Evolutionary conservation across 2,888 invertebrate genomes (phyloP).

Genomic region (Darwinula stevensoni): DNA sequence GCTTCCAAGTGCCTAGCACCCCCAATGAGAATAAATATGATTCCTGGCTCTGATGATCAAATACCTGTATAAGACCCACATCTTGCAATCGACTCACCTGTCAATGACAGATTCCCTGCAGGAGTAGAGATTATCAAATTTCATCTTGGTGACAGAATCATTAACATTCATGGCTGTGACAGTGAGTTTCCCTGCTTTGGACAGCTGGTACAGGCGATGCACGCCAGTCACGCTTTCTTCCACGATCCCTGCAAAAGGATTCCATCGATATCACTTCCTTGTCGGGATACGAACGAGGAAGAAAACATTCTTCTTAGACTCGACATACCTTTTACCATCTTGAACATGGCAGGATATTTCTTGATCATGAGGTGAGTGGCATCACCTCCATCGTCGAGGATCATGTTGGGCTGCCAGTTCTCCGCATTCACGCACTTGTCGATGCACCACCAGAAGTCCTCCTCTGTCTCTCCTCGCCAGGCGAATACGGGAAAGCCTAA

Average conservation of each 20-base stretch:
- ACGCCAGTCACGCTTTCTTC: constrained; percentile 97
- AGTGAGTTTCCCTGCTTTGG: constrained; percentile 69
- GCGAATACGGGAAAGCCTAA: constrained; percentile 53
- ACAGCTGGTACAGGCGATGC: constrained; percentile 76
- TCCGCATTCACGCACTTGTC: constrained; percentile 74
- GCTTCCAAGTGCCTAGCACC: not conserved
- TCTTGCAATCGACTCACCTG: constrained; percentile 24
- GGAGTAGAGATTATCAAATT: constrained; percentile 87
- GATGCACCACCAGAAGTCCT: constrained; percentile 98
- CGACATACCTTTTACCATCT: constrained; percentile 47
- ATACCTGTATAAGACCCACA: too few species aligned
- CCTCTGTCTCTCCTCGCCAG: constrained; percentile 90
- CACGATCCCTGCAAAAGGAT: constrained; percentile 78
- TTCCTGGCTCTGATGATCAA: not conserved
- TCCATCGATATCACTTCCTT: too few species aligned
- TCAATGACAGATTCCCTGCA: constrained; percentile 75
- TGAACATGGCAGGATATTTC: constrained; percentile 75
- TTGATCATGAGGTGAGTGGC: constrained; percentile 86
- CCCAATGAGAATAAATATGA: not conserved
- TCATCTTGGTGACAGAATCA: constrained; percentile 91
- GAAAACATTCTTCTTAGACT: constrained; percentile 6
- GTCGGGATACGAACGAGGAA: too few species aligned
- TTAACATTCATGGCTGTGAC: constrained; percentile 97
- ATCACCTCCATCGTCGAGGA: constrained; percentile 87
- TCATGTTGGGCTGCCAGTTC: constrained; percentile 93